Base-by-base conservation (phyloP, 2,113 vertebrate species). In the Aptenodytes forsteri region DNA sequence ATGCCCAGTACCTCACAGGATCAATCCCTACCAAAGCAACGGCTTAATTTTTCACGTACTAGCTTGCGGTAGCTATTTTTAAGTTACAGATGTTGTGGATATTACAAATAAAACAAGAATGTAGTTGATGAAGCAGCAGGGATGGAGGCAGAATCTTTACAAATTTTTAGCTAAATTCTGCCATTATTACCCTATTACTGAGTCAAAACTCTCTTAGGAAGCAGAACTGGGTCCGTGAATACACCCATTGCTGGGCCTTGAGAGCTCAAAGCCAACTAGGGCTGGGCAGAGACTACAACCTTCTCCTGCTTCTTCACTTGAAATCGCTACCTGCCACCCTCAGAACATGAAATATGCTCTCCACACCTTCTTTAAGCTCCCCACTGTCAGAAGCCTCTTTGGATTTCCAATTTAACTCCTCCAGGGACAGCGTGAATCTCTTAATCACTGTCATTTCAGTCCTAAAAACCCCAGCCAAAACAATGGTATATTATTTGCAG, bases 341-440 rank as follows among this genome's bases (percentile, higher is more conserved):
- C 20, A 2, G 54, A 46, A 72, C 90, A 42, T 87, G 69, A 73
- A 87, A 75, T 77, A 18, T 26, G 50, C 70, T 94, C 64, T 66
- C 78, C 66, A 38, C 73, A 71, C 62, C 78, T 85, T 40, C 65
- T 50, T 66, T 50, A 58, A 94, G 92, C 85, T 79, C 70, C 84
- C 84, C 56, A 54, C 79, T 70, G 71, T 75, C 88, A 93, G 42
- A 40, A 93, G 34, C 88, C 92, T 76, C 92, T 72, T 42, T 80
- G 79, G 92, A 65, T 92, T 92, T 83, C 78, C 54, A 93, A 19
- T 95, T 93, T 87, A 94, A 85, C 85, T 93, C 78, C 88, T 93
- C 90, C 61, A 83, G 70, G 79, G 62, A 88, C 15, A 88, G 6
- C 6, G 16, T 65, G 29, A 83, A 86, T 79, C 70, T 76, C 82